Percentiles rank a stretch among this genome's conserved stretches.
These are phyloP conservation scores for Acleris laterana DNA, from an alignment of 2,888 invertebrate species.

Conservation along the genomic window DNA sequence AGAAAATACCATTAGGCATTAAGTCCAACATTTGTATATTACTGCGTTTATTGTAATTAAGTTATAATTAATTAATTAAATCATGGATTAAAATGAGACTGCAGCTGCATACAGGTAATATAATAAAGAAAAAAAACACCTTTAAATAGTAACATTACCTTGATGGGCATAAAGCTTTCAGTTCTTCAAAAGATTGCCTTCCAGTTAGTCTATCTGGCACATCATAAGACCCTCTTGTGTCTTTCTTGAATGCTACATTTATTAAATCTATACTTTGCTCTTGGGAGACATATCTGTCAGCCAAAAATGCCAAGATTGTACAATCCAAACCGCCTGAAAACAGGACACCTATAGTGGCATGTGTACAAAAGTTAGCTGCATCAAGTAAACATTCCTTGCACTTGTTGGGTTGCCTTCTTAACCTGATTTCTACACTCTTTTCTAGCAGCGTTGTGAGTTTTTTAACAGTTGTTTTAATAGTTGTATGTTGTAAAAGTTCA, in stretches of 20 bases:
- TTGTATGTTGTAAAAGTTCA: conserved; percentile 62
- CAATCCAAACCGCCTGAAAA: conserved; percentile 99
- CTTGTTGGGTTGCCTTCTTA: conserved; percentile 84
- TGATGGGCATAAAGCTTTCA: conserved; percentile 87
- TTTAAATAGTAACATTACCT: conserved; percentile 60
- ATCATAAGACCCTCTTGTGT: conserved; percentile 75
- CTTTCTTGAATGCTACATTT: conserved; percentile 95
- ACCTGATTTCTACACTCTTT: conserved; percentile 84
- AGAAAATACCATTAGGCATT: too few relatives aligned
- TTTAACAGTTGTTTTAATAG: conserved; percentile 68
- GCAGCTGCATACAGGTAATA: too few relatives aligned
- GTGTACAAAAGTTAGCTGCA: conserved; percentile 66
- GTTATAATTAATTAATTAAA: too few relatives aligned
- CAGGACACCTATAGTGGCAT: conserved; percentile 90
- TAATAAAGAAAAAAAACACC: too few relatives aligned
- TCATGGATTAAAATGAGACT: too few relatives aligned
- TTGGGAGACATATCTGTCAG: conserved; percentile 87
- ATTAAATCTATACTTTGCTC: conserved; percentile 93
- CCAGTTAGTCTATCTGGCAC: conserved; percentile 95
- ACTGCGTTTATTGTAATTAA: too few relatives aligned
- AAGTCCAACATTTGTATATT: too few relatives aligned
- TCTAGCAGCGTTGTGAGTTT: conserved; percentile 80
- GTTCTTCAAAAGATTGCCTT: conserved; percentile 87
- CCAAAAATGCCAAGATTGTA: conserved; percentile 92
- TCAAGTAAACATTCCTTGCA: conserved; percentile 85